phyloP scores from a whole-genome alignment of 1,140 invertebrate species.

The Trachymyrmex cornetzi region DNA sequence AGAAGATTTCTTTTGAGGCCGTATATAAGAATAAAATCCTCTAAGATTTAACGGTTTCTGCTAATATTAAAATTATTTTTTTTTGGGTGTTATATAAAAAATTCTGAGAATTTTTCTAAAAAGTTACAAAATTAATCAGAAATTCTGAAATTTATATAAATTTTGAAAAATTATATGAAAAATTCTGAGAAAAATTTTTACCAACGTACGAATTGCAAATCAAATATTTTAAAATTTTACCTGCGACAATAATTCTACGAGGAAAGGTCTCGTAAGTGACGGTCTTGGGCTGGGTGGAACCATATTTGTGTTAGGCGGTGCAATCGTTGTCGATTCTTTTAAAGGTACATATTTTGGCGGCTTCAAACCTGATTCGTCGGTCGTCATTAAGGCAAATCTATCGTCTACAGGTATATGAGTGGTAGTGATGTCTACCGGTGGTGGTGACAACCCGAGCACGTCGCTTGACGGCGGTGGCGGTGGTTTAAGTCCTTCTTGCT shows the following conservation, averaged over 20 bases:
- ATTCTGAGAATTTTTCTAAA: too few relatives aligned
- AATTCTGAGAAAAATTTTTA: too few relatives aligned
- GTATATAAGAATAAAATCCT: too few relatives aligned
- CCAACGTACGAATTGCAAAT: constrained; percentile 3
- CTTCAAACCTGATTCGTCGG: constrained; percentile 79
- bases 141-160: too few relatives aligned
- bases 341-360: constrained; percentile 83
- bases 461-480: constrained; percentile 80
- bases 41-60: too few relatives aligned
- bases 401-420: constrained; percentile 75
- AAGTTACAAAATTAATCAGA: too few relatives aligned
- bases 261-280: constrained; percentile 81
- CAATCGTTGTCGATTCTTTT: constrained; percentile 78
- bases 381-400: constrained; percentile 56
- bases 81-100: too few relatives aligned
- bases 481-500: constrained; percentile 80
- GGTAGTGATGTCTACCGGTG: constrained; percentile 82
- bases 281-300: constrained; percentile 82
- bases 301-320: constrained; percentile 82
- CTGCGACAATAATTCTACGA: constrained; percentile 84
- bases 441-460: constrained; percentile 84
- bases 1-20: too few relatives aligned
- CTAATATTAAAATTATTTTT: too few relatives aligned
- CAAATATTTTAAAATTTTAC: constrained; percentile 66
- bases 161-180: too few relatives aligned